Base-by-base conservation (phyloP, 2,113 vertebrate species). In the Chaetodon trifascialis region DNA sequence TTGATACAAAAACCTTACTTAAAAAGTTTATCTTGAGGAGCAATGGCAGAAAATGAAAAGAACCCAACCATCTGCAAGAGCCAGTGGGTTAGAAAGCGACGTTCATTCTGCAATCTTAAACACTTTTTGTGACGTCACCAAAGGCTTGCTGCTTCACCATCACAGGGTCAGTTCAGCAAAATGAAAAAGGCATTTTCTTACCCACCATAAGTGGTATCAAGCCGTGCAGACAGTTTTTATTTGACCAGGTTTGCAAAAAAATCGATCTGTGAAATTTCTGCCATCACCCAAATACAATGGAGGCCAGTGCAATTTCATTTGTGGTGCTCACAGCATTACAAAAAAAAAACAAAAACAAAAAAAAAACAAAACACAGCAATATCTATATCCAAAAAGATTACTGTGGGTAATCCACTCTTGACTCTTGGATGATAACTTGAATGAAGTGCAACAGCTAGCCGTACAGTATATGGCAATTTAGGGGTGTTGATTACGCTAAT, bases 51-150 rank as follows among this genome's bases (percentile, higher is more conserved):
- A 17, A 51, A 8, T 8, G 5, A 9, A 19, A n/a, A 36, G 54
- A 16, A 9, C 11, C 14, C 17, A 34, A 21, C 11, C 42, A 49
- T 21, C 40, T 15, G 55, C 11, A 19, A 58, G 46, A 52, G 59
- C 4, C 44, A 68, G 3, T 38, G 4, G 21, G n/a, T 8, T 25
- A 1, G 16, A 47, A 0, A 14, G 40, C 0, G 42, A 70, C 19
- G 63, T 56, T 55, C 49, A 7, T 44, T 71, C 34, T 70, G 30
- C 23, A 54, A 15, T 16, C 23, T 66, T 30, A 10, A 30, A 17
- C 17, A 52, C 30, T 38, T 11, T 11, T 2, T 49, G 44, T 11
- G 15, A 49, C 34, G 2, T 16, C 36, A 55, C 1, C 23, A 11
- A 51, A 23, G 47, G 21, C 12, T 15, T 10, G 30, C 6, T n/a